Percentiles rank a stretch among this genome's conserved stretches.
phyloP scores from a whole-genome alignment of 1,140 invertebrate species.

The Adelges cooleyi region DNA sequence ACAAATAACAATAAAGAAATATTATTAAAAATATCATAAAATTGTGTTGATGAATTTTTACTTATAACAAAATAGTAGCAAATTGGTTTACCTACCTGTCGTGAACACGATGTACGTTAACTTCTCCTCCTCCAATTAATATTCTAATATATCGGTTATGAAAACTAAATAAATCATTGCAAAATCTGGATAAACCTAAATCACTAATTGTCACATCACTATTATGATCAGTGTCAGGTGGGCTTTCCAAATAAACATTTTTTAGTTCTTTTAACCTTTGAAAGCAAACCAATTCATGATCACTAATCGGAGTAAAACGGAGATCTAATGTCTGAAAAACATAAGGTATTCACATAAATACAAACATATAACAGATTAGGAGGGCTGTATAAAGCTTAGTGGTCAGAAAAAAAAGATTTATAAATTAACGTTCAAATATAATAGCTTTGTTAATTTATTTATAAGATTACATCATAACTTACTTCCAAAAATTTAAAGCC shows the following conservation, averaged over 20 bases:
- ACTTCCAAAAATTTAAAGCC: conserved; percentile 55
- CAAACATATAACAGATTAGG: no score
- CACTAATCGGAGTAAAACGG: conserved; percentile 52
- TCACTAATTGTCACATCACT: conserved; percentile 15
- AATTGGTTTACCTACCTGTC: conserved; percentile 1
- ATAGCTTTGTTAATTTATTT: no score
- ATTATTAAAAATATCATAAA: background rate
- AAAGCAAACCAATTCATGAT: conserved; percentile 47
- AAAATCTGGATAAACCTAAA: conserved; percentile 13
- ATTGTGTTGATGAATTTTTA: no score
- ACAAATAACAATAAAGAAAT: no score
- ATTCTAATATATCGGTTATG: conserved; percentile 11
- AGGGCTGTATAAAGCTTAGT: no score
- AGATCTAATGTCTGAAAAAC: conserved; percentile 48
- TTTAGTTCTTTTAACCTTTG: conserved; percentile 21
- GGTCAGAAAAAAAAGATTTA: no score
- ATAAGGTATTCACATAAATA: no score
- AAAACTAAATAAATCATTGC: background rate
- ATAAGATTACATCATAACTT: conserved; percentile 32
- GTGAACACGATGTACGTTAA: conserved; percentile 8
- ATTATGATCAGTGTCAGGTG: background rate
- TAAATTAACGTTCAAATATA: no score
- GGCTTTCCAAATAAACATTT: conserved; percentile 9
- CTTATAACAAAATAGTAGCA: no score
- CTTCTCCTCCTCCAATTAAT: conserved; percentile 1